Conservation (phyloP, 2,888 invertebrate species). For the Zootermopsis nevadensis region DNA sequence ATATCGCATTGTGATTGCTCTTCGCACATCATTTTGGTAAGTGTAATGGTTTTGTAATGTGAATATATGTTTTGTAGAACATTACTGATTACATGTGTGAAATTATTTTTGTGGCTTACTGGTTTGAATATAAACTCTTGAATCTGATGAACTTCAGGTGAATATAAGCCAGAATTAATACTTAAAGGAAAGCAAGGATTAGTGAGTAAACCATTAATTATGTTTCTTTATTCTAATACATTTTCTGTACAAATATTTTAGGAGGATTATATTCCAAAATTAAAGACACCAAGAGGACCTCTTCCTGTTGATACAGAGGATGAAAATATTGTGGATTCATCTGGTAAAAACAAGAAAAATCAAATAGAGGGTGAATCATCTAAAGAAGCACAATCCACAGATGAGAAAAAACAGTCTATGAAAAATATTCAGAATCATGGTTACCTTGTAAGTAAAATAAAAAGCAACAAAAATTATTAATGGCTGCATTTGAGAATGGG, state of each 20-base stretch:
- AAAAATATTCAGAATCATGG: conserved; percentile 4
- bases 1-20: not conserved
- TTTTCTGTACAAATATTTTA: not conserved
- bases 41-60: not conserved
- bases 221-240: not conserved
- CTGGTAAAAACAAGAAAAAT: not conserved
- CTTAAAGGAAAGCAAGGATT: not conserved
- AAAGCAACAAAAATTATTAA: no score
- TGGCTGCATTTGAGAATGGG: no score
- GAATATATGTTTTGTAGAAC: not conserved
- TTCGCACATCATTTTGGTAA: not conserved
- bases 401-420: not conserved
- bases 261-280: not conserved
- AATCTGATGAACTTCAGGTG: no score
- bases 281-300: not conserved
- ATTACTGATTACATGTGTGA: no score
- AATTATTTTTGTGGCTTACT: no score
- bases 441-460: not conserved
- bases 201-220: not conserved
- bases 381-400: not conserved
- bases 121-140: no score
- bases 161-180: no score
- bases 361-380: not conserved
- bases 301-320: not conserved
- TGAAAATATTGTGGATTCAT: not conserved